These are phyloP conservation scores for Scortum barcoo DNA, from an alignment of 2,113 vertebrate genomes.

Conservation along the genomic window DNA sequence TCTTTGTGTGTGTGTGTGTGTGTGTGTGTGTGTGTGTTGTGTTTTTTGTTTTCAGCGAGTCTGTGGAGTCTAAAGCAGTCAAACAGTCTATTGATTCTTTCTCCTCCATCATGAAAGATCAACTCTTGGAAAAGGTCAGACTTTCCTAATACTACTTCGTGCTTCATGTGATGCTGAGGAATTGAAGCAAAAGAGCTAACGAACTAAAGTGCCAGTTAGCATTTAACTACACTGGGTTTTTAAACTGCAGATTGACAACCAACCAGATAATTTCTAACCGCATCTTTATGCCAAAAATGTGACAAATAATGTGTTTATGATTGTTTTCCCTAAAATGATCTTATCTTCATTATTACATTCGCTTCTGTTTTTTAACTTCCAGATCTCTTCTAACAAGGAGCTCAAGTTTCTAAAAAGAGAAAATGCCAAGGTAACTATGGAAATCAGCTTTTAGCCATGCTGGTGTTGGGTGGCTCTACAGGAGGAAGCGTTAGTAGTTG, in stretches of 20 bases:
- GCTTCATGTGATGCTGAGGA: background rate
- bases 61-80: slow-evolving; percentile 78
- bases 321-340: background rate
- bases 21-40: slow-evolving; percentile 34
- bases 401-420: slow-evolving; percentile 83
- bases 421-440: slow-evolving; percentile 88
- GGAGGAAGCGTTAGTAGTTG: background rate
- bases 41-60: slow-evolving; percentile 86
- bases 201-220: background rate
- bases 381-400: slow-evolving; percentile 82
- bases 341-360: too few species aligned
- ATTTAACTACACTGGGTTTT: background rate
- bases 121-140: slow-evolving; percentile 87
- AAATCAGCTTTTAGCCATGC: background rate
- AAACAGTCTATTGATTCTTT: slow-evolving; percentile 82
- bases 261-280: background rate
- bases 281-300: background rate
- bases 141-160: background rate
- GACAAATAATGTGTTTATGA: background rate
- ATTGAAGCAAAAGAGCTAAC: background rate
- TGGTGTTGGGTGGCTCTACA: background rate
- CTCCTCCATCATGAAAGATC: slow-evolving; percentile 83
- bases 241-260: too few species aligned
- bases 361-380: slow-evolving; percentile 12
- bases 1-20: slow-evolving; percentile 23